These are phyloP conservation scores for Temnothorax rugatulus DNA, from an alignment of 2,888 invertebrate genomes.

Conservation along the genomic window DNA sequence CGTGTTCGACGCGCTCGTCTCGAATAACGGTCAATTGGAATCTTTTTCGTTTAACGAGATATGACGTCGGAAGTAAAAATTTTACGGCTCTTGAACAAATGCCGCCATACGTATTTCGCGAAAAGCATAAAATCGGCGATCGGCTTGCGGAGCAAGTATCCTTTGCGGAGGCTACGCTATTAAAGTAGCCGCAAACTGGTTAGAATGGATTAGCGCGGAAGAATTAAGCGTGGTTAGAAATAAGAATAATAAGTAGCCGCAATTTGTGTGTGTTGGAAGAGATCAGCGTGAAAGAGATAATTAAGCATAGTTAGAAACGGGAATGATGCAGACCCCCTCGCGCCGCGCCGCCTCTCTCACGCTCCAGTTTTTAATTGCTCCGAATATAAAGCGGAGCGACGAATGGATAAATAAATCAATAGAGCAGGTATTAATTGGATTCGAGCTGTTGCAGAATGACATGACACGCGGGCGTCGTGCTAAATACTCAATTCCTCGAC, in stretches of 20 bases:
- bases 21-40: conserved; percentile 30
- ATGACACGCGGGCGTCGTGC: background rate
- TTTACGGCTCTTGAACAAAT: conserved; percentile 5
- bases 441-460: background rate
- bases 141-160: too few species aligned
- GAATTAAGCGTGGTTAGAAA: background rate
- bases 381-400: background rate
- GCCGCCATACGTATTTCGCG: background rate
- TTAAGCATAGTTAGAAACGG: background rate
- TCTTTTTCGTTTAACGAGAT: conserved; percentile 18
- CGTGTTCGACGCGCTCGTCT: background rate
- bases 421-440: background rate
- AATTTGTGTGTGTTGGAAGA: background rate
- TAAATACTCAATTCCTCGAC: conserved; percentile 11
- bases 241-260: background rate
- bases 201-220: background rate
- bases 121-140: conserved; percentile 7
- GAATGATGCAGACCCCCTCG: background rate
- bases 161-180: background rate
- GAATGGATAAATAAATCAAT: background rate
- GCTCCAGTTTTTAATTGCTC: background rate
- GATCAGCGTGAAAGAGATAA: background rate
- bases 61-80: conserved; percentile 40
- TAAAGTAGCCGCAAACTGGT: background rate
- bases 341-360: background rate